Conservation (phyloP, 2,113 vertebrate species). For the Nothoprocta perdicaria region DNA sequence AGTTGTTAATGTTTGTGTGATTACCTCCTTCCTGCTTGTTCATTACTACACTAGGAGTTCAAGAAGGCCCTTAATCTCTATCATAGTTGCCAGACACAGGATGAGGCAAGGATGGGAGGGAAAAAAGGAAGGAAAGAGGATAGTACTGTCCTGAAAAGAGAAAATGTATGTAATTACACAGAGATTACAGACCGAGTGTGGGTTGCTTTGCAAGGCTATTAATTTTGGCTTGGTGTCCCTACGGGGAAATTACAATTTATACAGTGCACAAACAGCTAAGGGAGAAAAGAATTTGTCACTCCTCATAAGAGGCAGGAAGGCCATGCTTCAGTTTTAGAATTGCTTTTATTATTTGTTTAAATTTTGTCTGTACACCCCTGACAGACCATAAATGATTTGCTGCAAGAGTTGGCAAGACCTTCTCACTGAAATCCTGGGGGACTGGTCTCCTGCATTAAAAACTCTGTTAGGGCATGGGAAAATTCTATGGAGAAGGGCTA, state of each 20-base stretch:
- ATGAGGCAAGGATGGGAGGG: neutral
- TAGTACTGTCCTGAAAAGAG: neutral
- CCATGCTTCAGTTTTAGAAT: neutral
- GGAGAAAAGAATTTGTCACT: neutral
- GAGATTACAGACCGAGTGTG: neutral
- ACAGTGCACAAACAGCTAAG: neutral
- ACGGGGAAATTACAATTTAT: neutral
- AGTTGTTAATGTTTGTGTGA: neutral
- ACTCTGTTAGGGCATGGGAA: neutral
- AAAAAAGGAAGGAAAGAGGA: conserved; percentile 39
- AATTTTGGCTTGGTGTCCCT: neutral
- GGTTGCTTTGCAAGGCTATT: conserved; percentile 22
- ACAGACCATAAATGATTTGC: neutral
- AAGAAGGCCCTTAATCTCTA: conserved; percentile 19
- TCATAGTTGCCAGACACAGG: neutral
- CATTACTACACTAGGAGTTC: conserved; percentile 4
- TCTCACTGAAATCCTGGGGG: neutral
- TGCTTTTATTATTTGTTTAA: neutral
- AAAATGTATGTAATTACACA: conserved; percentile 40
- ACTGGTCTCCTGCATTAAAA: neutral
- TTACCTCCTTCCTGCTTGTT: conserved; percentile 35
- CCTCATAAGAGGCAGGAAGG: neutral
- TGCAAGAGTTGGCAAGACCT: neutral
- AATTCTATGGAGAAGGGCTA: neutral
- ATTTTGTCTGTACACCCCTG: neutral